Conservation (phyloP, 1,140 invertebrate genomes). For the Meloidogyne hapla region DNA sequence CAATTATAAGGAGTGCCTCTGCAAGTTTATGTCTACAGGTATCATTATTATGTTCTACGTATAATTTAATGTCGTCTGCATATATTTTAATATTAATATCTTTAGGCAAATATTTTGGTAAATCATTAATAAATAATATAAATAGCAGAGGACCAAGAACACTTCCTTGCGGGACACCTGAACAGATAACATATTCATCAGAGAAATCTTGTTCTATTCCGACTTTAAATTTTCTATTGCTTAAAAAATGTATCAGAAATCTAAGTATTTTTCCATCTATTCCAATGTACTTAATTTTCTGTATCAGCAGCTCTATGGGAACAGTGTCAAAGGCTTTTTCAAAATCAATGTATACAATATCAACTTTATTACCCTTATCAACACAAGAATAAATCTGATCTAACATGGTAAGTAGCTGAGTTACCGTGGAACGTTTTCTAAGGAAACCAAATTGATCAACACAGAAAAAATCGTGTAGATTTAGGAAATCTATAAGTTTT, state of each 20-base stretch:
- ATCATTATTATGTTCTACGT: not conserved
- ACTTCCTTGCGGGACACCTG: slow-evolving; percentile 18
- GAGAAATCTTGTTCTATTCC: slow-evolving; percentile 2
- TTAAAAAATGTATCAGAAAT: not conserved
- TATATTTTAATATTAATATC: slow-evolving; percentile 5
- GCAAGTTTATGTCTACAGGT: not conserved
- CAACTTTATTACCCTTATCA: not conserved
- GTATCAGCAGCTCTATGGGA: not conserved
- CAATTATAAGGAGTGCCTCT: not conserved
- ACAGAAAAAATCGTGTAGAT: slow-evolving; percentile 1
- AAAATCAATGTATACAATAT: slow-evolving; percentile 19
- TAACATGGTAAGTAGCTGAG: not conserved
- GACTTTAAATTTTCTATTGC: too few species aligned
- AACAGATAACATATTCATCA: slow-evolving; percentile 7
- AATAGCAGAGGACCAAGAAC: slow-evolving; percentile 23
- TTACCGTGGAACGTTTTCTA: slow-evolving; percentile 10
- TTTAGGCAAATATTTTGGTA: not conserved
- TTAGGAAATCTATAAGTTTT: not conserved
- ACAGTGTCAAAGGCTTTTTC: slow-evolving; percentile 19
- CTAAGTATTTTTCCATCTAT: slow-evolving; percentile 16
- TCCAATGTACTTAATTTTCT: not conserved
- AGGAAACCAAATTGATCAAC: slow-evolving; percentile 18
- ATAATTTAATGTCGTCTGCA: slow-evolving; percentile 18
- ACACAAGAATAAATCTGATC: not conserved
- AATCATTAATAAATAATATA: slow-evolving; percentile 24